phyloP scores from a whole-genome alignment of 2,113 vertebrate species.

The Macrotus californicus region DNA sequence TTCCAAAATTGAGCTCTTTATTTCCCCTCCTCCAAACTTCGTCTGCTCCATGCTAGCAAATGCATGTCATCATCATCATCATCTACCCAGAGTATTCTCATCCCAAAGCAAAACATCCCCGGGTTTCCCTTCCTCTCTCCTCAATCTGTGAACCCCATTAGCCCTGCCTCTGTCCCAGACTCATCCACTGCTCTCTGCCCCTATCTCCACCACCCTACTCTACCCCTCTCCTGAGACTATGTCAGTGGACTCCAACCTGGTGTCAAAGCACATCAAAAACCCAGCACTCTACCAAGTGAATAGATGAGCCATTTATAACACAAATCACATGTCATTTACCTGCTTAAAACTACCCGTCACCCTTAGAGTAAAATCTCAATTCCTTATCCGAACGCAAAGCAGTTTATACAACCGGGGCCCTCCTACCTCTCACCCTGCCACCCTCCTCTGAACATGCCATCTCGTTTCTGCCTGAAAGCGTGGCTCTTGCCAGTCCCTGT shows the following conservation, averaged over 20 bases:
- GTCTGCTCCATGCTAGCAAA: background rate
- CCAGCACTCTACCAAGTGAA: background rate
- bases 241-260: background rate
- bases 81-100: background rate
- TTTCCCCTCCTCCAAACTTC: background rate
- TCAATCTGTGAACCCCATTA: background rate
- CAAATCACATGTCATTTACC: too few relatives aligned
- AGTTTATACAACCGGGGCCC: background rate
- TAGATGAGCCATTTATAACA: background rate
- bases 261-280: background rate
- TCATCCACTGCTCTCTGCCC: too few relatives aligned
- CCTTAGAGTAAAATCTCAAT: background rate
- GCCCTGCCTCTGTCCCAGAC: background rate
- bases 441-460: background rate
- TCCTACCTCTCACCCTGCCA: background rate
- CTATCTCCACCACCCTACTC: background rate
- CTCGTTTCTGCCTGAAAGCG: background rate
- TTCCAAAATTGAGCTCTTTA: background rate
- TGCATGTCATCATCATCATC: background rate
- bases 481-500: background rate
- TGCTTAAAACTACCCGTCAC: background rate
- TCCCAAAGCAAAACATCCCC: background rate
- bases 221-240: background rate
- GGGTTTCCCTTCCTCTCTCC: background rate
- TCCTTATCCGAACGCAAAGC: background rate